Percentiles rank a stretch among this genome's conserved stretches.
Conservation (phyloP, 2,113 vertebrate species). For the Channa argus region DNA sequence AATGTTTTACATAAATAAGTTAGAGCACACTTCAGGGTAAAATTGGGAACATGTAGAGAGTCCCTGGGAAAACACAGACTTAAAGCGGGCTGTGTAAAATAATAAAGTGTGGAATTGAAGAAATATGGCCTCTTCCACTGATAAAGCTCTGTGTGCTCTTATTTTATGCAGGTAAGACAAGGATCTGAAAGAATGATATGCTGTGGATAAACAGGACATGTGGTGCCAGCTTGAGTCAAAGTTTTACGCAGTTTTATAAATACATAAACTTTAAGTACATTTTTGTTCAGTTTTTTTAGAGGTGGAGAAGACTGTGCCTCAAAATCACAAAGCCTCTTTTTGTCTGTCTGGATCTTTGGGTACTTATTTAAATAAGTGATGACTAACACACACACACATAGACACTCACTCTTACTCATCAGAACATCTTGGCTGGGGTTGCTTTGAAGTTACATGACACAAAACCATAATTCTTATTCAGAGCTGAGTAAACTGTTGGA, state of each 20-base stretch:
- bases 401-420: constrained; percentile 59
- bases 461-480: constrained; percentile 39
- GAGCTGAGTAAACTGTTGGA: constrained; percentile 39
- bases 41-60: neutral
- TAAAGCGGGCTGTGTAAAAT: constrained; percentile 32
- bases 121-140: constrained; percentile 5
- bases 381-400: constrained; percentile 47
- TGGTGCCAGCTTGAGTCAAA: constrained; percentile 9
- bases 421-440: constrained; percentile 48
- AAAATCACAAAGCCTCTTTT: constrained; percentile 60
- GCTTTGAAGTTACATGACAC: constrained; percentile 57
- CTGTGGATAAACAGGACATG: constrained; percentile 29
- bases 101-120: constrained; percentile 40
- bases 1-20: too few relatives aligned
- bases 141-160: constrained; percentile 9
- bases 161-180: constrained; percentile 27
- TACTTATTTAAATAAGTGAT: constrained; percentile 67
- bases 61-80: constrained; percentile 11
- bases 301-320: constrained; percentile 52
- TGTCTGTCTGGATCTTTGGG: constrained; percentile 58
- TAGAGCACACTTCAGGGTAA: too few relatives aligned
- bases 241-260: constrained; percentile 1
- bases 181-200: constrained; percentile 7
- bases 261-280: constrained; percentile 1
- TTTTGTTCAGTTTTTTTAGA: constrained; percentile 20